phyloP scores from a whole-genome alignment of 2,113 vertebrate species.

The Protobothrops flavoviridis region DNA sequence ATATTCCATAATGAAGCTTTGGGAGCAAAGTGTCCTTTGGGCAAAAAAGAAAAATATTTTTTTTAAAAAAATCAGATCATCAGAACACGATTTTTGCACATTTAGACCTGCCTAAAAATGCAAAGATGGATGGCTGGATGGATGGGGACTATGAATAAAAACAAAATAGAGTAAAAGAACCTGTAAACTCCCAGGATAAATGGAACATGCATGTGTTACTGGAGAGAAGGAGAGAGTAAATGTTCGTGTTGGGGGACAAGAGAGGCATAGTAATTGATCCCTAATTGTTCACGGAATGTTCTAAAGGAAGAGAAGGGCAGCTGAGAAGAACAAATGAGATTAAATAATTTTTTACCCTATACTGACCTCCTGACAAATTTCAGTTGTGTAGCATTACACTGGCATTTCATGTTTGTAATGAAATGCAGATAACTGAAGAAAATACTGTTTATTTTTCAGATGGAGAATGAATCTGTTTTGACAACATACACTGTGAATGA shows the following conservation, averaged over 20 bases:
- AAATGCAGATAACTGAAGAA: background rate
- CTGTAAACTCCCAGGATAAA: background rate
- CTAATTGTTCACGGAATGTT: background rate
- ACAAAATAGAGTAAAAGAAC: background rate
- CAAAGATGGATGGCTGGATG: background rate
- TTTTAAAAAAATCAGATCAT: background rate
- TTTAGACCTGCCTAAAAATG: background rate
- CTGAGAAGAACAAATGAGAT: background rate
- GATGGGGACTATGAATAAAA: background rate
- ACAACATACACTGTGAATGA: conserved; percentile 97
- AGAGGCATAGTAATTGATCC: no score
- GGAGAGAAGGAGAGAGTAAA: background rate
- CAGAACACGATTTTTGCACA: background rate
- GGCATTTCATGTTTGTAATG: background rate
- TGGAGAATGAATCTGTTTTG: conserved; percentile 88
- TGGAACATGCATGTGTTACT: background rate
- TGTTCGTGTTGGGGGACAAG: background rate
- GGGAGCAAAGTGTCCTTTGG: background rate
- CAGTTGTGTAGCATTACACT: background rate
- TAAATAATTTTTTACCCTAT: background rate
- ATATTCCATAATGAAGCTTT: background rate
- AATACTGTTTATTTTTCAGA: conserved; percentile 68
- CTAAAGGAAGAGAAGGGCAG: background rate
- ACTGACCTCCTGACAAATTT: background rate
- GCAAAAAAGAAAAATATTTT: background rate